Conservation (phyloP, 2,113 vertebrate genomes). For the Ptilorrhoa leucosticta region DNA sequence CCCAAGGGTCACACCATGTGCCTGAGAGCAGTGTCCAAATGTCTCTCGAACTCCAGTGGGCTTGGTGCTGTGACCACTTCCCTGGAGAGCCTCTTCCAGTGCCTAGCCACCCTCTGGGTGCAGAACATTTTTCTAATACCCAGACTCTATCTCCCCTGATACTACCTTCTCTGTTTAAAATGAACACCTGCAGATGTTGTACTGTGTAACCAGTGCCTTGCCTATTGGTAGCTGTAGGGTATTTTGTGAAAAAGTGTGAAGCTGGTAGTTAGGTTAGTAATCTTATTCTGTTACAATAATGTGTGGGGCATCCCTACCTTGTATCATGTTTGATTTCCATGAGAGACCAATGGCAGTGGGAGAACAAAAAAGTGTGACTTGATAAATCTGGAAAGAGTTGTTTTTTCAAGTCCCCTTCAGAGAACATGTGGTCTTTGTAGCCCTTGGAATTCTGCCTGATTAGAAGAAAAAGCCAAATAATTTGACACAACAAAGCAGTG, state of each 20-base stretch:
- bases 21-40: not conserved
- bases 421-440: not conserved
- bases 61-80: not conserved
- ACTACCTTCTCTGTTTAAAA: not conserved
- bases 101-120: not conserved
- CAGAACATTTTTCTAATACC: not conserved
- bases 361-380: not conserved
- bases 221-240: not conserved
- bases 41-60: not conserved
- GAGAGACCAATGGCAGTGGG: not conserved
- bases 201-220: not conserved
- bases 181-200: not conserved
- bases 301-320: rapidly evolving
- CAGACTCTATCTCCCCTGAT: not conserved
- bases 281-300: not conserved
- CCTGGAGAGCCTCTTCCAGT: not conserved
- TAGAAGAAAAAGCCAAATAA: constrained; percentile 36
- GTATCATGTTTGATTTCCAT: not conserved
- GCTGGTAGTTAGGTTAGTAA: not conserved
- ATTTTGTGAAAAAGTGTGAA: not conserved
- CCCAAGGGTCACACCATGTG: too few species aligned
- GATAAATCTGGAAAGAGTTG: not conserved
- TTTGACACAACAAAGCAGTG: constrained; percentile 40
- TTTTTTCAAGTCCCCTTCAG: not conserved
- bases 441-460: constrained; percentile 21